Evolutionary conservation across 2,797 vertebrate genomes (phyloP).

Genomic region (Leuciscus waleckii): DNA sequence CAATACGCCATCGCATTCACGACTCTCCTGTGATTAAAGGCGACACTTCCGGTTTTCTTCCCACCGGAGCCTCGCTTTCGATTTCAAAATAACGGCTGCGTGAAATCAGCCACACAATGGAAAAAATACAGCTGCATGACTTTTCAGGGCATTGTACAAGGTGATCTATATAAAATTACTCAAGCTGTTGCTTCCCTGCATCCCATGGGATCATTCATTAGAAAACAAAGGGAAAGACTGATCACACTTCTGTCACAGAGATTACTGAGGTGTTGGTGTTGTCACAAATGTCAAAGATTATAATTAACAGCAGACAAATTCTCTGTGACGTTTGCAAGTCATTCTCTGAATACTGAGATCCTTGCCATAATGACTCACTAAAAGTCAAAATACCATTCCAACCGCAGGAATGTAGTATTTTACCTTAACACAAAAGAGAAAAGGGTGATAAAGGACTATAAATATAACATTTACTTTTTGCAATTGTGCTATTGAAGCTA

Average conservation of each 20-base stretch:
- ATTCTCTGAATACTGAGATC: conserved; percentile 6
- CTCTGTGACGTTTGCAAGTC: conserved; percentile 13
- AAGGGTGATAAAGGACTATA: neutral
- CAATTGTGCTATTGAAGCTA: neutral
- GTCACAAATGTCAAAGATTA: neutral
- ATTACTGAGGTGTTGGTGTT: conserved; percentile 11
- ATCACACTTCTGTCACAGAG: neutral
- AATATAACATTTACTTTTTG: neutral
- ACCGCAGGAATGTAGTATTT: conserved; percentile 8
- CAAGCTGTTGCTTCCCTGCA: neutral
- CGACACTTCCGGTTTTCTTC: too few species aligned
- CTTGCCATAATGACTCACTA: neutral
- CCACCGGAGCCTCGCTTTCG: too few species aligned
- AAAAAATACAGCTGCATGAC: neutral
- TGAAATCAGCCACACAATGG: neutral
- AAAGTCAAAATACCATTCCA: conserved; percentile 26
- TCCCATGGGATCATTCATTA: neutral
- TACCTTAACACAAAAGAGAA: neutral
- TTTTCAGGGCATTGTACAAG: neutral
- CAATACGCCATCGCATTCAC: too few species aligned
- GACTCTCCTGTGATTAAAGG: too few species aligned
- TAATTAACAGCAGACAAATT: neutral
- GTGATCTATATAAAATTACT: neutral
- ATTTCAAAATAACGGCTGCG: too few species aligned
- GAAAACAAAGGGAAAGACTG: neutral